These are phyloP conservation scores for Odontocerum albicorne DNA, from an alignment of 2,888 invertebrate species.

Conservation along the genomic window DNA sequence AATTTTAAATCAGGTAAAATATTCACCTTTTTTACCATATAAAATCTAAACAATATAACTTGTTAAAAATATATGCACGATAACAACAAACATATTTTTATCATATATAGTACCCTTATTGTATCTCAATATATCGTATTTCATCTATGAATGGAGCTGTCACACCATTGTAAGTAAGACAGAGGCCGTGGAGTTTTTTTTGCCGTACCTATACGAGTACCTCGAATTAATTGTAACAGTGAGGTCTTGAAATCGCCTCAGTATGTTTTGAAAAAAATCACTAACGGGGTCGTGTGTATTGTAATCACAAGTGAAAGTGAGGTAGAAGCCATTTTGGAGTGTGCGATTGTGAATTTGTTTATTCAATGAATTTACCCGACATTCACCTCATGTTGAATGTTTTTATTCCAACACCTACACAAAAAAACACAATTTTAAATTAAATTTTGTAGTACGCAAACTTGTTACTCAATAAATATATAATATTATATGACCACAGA, in stretches of 20 bases:
- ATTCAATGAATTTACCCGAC: not conserved
- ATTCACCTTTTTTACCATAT: too few species aligned
- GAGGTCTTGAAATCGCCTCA: constrained; percentile 1
- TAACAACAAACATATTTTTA: too few species aligned
- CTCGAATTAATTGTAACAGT: too few species aligned
- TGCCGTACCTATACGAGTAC: not conserved
- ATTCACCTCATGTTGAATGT: not conserved
- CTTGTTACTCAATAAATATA: too few species aligned
- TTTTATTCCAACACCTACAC: too few species aligned
- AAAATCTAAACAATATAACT: too few species aligned
- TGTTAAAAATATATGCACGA: too few species aligned
- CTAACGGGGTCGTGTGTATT: constrained; percentile 30
- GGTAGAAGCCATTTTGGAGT: constrained; percentile 6
- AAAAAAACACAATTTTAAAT: too few species aligned
- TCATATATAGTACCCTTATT: too few species aligned
- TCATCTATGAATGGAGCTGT: not conserved
- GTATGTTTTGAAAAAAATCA: constrained; percentile 4
- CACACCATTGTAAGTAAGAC: not conserved
- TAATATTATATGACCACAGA: too few species aligned
- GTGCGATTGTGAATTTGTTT: constrained; percentile 14
- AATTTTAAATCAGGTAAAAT: too few species aligned
- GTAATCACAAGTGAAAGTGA: constrained; percentile 31
- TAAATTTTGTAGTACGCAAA: too few species aligned
- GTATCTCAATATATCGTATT: constrained; percentile 1
- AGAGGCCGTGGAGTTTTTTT: not conserved